Conservation (phyloP, 2,797 vertebrate genomes). For the Centropyge bicolor region DNA sequence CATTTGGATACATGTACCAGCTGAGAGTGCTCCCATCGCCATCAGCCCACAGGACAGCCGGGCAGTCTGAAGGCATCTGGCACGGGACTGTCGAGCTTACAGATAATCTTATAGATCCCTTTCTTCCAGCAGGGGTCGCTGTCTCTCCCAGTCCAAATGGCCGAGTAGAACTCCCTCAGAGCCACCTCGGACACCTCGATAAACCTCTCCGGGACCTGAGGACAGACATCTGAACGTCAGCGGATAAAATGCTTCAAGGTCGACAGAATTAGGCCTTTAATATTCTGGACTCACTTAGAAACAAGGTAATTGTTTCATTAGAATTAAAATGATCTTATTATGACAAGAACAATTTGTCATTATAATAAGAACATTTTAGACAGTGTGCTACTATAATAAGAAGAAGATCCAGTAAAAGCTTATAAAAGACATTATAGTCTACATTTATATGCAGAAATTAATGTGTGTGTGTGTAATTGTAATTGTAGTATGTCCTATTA, state of each 20-base stretch:
- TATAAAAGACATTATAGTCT: neutral
- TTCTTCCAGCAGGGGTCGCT: constrained; percentile 91
- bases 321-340: neutral
- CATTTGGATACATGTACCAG: constrained; percentile 25
- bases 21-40: neutral
- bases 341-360: neutral
- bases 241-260: neutral
- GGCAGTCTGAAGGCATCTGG: constrained; percentile 88
- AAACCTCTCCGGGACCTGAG: constrained; percentile 86
- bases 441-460: neutral
- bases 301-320: neutral
- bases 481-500: neutral
- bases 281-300: neutral
- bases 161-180: constrained; percentile 87
- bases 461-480: neutral
- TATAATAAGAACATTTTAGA: neutral
- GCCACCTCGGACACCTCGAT: constrained; percentile 87
- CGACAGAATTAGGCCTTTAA: neutral
- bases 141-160: constrained; percentile 87
- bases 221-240: constrained; percentile 5
- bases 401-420: neutral
- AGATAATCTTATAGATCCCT: constrained; percentile 89
- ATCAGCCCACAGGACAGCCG: constrained; percentile 85
- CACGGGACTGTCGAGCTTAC: constrained; percentile 87
- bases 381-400: neutral